Evolutionary conservation across 2,888 invertebrate genomes (phyloP).

Genomic region (Catocala fraxini): DNA sequence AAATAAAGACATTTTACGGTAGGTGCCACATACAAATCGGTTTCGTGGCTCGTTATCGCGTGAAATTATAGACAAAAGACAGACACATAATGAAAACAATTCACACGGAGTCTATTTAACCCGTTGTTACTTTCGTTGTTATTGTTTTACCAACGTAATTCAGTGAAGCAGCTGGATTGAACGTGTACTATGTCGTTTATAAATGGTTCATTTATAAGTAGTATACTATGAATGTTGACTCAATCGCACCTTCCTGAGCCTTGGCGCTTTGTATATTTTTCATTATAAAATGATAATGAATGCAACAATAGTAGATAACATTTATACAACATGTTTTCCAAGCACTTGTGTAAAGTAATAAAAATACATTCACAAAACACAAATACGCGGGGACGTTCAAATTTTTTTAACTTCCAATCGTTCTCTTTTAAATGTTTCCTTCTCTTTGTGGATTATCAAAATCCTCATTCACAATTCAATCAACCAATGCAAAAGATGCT

Average conservation of each 20-base stretch:
- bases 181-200: conserved; percentile 26
- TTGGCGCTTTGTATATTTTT: conserved; percentile 18
- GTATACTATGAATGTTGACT: conserved; percentile 36
- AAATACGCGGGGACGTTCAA: conserved; percentile 23
- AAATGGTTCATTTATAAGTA: conserved; percentile 46
- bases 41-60: conserved; percentile 20
- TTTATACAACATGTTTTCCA: conserved; percentile 17
- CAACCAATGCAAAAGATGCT: conserved; percentile 55
- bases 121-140: conserved; percentile 19
- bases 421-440: conserved; percentile 55
- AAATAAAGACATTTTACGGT: conserved; percentile 16
- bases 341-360: conserved; percentile 12
- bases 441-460: conserved; percentile 67
- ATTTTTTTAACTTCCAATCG: conserved; percentile 50
- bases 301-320: conserved; percentile 15
- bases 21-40: conserved; percentile 11
- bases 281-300: conserved; percentile 2
- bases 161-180: conserved; percentile 24
- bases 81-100: conserved; percentile 38
- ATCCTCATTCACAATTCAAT: conserved; percentile 43
- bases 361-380: conserved; percentile 26
- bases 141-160: conserved; percentile 17
- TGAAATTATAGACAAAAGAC: conserved; percentile 45
- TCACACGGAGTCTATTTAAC: conserved; percentile 35
- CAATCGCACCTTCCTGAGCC: conserved; percentile 31